Evolutionary conservation across 2,888 invertebrate species (phyloP), one percentile per base, ranked within the genome.

Genomic region (Heteromyza rotundicornis): DNA sequence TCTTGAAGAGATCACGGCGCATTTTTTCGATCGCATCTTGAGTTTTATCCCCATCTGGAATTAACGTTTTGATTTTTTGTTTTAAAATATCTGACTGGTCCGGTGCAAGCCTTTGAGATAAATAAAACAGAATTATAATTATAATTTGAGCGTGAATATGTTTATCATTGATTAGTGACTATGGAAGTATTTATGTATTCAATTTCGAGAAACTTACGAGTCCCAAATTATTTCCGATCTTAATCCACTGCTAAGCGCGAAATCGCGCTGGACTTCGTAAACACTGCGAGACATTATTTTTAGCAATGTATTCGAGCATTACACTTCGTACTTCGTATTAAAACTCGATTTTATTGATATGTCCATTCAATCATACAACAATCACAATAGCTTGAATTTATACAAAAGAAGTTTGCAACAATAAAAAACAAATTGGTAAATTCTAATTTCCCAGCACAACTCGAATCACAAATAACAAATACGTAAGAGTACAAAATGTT

Each of bases 221-320:
- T 79, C 78, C 78, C 78, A 79, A 57, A 79, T 70, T 0, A 78
- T 72, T 67, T 76, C 72, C 1, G 71, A 69, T 2, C 75, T 67
- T 24, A 77, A 40, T 0, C 74, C 74, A 58, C 70, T 69, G 55
- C 70, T 70, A 1, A 67, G 61, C 1, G 77, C 79, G 58, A 79
- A 77, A 64, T 79, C 77, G 57, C 70, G 71, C 68, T 79, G 78
- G 10, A 79, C 76, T 20, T 77, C 74, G 22, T 60, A 68, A 1
- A 72, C 72, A 7, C 66, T 67, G 35, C 78, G 77, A 47, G 67
- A 57, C 67, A 68, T 67, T 22, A n/a, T n/a, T 23, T 32, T 12
- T 5, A 32, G 12, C 32, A 32, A 32, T 32, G 5, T 32, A 32
- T 32, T 5, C 12, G 32, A 8, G 12, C 7, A 32, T 32, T 32